phyloP scores from a whole-genome alignment of 2,113 vertebrate genomes.

The Elgaria multicarinata region DNA sequence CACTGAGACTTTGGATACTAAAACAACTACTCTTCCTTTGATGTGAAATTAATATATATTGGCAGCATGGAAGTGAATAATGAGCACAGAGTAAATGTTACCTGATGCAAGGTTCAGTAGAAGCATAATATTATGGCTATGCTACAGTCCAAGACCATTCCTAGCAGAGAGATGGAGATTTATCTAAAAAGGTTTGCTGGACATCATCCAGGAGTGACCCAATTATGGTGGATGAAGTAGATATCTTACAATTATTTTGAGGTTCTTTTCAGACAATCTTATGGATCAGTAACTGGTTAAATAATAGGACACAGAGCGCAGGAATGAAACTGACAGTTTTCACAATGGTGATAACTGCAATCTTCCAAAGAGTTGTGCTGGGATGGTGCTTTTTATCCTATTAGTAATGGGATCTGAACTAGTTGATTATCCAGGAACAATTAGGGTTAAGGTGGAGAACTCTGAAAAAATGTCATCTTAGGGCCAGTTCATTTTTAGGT shows the following conservation, averaged over 20 bases:
- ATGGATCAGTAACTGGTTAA: not conserved
- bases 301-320: not conserved
- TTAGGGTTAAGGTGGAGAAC: too few species aligned
- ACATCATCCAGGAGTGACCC: not conserved
- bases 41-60: not conserved
- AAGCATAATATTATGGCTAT: not conserved
- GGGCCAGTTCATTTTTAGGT: too few species aligned
- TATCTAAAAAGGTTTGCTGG: not conserved
- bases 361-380: not conserved
- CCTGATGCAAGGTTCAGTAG: not conserved
- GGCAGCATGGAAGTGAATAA: not conserved
- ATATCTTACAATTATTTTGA: not conserved
- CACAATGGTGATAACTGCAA: too few species aligned
- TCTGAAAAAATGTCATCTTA: too few species aligned
- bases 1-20: not conserved
- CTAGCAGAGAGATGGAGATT: not conserved
- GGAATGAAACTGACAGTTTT: too few species aligned
- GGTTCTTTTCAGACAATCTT: not conserved
- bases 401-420: too few species aligned
- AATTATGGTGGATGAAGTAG: not conserved
- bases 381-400: not conserved
- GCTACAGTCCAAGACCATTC: not conserved
- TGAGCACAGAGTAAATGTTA: not conserved
- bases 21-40: not conserved
- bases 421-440: too few species aligned